Base-by-base conservation (phyloP, 2,888 invertebrate genomes). In the Spodoptera exigua region DNA sequence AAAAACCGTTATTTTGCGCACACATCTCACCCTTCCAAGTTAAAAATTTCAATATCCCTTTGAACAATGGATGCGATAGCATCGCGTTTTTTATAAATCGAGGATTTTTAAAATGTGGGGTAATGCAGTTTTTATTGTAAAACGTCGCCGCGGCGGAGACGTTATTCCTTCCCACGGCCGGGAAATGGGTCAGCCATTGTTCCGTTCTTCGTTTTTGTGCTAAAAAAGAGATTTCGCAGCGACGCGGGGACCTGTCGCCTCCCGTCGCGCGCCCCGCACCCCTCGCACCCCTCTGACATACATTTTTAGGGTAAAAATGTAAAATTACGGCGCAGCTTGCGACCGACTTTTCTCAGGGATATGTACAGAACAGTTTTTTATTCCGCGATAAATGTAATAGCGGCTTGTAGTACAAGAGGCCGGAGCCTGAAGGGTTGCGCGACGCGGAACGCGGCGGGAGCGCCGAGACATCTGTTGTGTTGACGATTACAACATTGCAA, bases 151-250 rank as follows among this genome's bases (percentile, higher is more conserved):
- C 83, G 81, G 81, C 87, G 88, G 83, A 89, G 89, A 88, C 88
- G 94, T 93, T 93, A 94, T 91, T 92, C 90, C 89, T 93, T 93
- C 94, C 94, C 94, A 94, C 94, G 94, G 92, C 90, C 84, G 91
- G 91, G 92, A 93, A 92, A 87, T 93, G 94, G 94, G 94, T 93
- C 94, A 93, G 82, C 86, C 89, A 89, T 92, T 92, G 93, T 93
- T 90, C 89, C 82, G 85, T 80, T 89, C 85, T 86, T 84, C 88
- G 88, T 86, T 92, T 92, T 93, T 92, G 84, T 82, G 88, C 85
- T 91, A 94, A 93, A 93, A 92, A 93, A 92, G 83, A 87, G 89
- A 92, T 90, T 93, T 90, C 83, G 83, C 81, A 79, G 86, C 84
- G 80, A 65, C 82, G 62, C 87, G 85, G 84, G 85, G 86, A 87